Conservation (phyloP, 1,140 invertebrate genomes). For the Trichonephila inaurata region DNA sequence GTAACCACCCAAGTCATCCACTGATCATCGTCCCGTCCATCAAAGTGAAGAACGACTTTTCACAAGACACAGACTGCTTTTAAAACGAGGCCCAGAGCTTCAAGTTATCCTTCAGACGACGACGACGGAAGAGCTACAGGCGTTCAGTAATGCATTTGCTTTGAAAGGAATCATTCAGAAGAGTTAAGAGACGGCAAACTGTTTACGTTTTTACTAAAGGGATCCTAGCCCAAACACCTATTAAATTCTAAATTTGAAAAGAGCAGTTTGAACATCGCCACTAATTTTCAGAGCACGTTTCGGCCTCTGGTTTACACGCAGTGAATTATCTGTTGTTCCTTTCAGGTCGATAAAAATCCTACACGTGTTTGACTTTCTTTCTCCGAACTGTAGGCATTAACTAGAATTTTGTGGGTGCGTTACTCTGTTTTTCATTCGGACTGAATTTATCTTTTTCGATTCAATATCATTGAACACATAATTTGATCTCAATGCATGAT, state of each 20-base stretch:
- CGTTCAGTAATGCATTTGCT: neutral
- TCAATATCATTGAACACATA: too few species aligned
- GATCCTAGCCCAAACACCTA: conserved; percentile 24
- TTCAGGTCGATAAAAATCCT: too few species aligned
- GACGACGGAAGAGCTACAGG: neutral
- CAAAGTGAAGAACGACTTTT: neutral
- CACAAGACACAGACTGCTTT: neutral
- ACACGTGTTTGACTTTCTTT: too few species aligned
- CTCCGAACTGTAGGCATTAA: too few species aligned
- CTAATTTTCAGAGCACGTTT: neutral
- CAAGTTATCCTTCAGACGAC: neutral
- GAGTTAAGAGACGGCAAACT: conserved; percentile 3
- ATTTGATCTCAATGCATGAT: too few species aligned
- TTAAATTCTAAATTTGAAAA: conserved; percentile 20
- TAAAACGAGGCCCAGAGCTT: neutral
- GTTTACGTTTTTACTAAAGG: conserved; percentile 10
- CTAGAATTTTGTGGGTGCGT: too few species aligned
- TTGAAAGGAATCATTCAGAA: neutral
- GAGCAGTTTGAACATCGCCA: neutral
- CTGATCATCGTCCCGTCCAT: neutral
- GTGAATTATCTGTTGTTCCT: neutral
- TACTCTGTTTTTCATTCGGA: too few species aligned
- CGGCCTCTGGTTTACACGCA: too few species aligned
- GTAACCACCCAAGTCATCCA: neutral
- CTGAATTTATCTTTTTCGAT: too few species aligned